A percentile compares a stretch with the other conserved stretches of the same genome.
phyloP scores from a whole-genome alignment of 2,888 invertebrate species.

The Dorcus hopei region DNA sequence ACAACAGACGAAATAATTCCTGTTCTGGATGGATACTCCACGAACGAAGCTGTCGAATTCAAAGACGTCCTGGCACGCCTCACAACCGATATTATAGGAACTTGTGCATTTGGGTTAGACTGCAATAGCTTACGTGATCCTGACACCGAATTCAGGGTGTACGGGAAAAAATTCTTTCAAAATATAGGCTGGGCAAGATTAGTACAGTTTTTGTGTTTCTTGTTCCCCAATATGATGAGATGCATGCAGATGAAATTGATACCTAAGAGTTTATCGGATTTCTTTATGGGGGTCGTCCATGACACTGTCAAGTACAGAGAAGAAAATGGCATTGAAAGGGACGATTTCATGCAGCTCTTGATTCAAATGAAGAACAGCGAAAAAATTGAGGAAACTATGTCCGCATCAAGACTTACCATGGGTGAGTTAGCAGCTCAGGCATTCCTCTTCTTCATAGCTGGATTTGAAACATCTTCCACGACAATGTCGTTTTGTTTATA shows the following conservation, averaged over 20 bases:
- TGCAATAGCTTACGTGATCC: conserved; percentile 56
- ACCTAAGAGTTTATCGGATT: conserved; percentile 37
- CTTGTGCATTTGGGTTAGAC: conserved; percentile 59
- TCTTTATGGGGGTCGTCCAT: conserved; percentile 48
- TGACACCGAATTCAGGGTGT: conserved; percentile 50
- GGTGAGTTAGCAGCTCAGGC: conserved; percentile 49
- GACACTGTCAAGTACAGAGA: conserved; percentile 50
- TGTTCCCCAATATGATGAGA: conserved; percentile 24
- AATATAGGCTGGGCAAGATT: conserved; percentile 15
- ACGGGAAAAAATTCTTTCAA: conserved; percentile 22
- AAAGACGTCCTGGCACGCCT: conserved; percentile 54
- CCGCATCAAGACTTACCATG: not conserved
- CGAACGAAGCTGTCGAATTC: conserved; percentile 13
- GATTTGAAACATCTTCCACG: conserved; percentile 53
- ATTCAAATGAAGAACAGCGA: conserved; percentile 45
- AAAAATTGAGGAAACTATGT: not conserved
- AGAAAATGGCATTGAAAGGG: conserved; percentile 46
- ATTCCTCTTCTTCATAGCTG: conserved; percentile 51
- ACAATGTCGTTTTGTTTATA: conserved; percentile 49
- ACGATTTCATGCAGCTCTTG: conserved; percentile 56
- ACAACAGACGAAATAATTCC: conserved; percentile 9
- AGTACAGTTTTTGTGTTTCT: conserved; percentile 8
- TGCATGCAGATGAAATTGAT: conserved; percentile 27
- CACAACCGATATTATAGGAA: conserved; percentile 58
- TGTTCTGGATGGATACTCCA: conserved; percentile 2